phyloP scores from a whole-genome alignment of 2,797 vertebrate genomes.

The Rousettus madagascariensis region DNA sequence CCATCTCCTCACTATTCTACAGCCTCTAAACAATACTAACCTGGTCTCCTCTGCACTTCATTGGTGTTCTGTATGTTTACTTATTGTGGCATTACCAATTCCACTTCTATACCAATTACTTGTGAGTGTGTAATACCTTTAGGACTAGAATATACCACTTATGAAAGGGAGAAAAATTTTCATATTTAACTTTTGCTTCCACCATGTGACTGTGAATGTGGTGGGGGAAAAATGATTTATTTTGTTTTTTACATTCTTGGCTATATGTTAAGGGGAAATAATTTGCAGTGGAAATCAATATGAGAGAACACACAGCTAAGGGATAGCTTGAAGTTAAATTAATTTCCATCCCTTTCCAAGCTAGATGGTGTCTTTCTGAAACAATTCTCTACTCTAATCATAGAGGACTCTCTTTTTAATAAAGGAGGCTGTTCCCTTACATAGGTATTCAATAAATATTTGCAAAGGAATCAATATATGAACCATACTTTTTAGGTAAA shows the following conservation, averaged over 20 bases:
- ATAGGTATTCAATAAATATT: neutral
- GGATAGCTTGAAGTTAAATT: neutral
- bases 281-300: neutral
- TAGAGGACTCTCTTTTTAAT: neutral
- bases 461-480: neutral
- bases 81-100: neutral
- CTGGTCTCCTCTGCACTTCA: neutral
- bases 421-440: neutral
- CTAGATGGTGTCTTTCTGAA: neutral
- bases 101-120: neutral
- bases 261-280: neutral
- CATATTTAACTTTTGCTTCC: neutral
- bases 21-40: neutral
- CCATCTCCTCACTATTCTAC: neutral
- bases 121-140: neutral
- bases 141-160: neutral
- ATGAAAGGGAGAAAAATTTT: neutral
- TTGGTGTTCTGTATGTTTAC: neutral
- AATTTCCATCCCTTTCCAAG: neutral
- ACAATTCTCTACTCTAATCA: neutral
- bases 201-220: neutral
- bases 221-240: neutral
- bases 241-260: neutral
- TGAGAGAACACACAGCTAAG: neutral
- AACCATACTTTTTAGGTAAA: neutral